Evolutionary conservation across 2,113 vertebrate species (phyloP).

Genomic region (Xenopus borealis): DNA sequence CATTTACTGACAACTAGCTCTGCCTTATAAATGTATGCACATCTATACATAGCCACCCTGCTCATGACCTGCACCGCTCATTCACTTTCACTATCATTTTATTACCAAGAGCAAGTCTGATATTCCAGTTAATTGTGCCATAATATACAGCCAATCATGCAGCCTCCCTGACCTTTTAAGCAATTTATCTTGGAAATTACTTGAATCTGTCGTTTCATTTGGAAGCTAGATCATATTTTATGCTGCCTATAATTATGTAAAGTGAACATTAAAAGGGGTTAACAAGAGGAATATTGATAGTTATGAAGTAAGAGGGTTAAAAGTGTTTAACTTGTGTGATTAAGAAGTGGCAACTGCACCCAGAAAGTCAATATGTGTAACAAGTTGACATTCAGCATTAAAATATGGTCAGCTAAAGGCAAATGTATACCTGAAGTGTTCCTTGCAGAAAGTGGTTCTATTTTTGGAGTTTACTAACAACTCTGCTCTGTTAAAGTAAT

Average conservation of each 20-base stretch:
- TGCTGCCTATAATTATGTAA: background rate
- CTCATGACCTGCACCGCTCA: background rate
- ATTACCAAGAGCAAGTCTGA: background rate
- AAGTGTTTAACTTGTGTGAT: no score
- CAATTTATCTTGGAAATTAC: background rate
- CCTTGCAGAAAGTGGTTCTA: no score
- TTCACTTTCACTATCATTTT: background rate
- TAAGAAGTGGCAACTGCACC: no score
- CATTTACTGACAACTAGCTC: background rate
- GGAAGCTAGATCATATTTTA: background rate
- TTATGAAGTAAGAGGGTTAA: background rate
- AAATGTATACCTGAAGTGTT: no score
- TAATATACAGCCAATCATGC: background rate
- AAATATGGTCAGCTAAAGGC: no score
- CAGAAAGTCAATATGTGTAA: no score
- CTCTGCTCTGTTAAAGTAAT: no score
- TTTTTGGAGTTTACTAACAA: no score
- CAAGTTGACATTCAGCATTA: no score
- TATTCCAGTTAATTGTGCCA: background rate
- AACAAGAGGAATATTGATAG: background rate
- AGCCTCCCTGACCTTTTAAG: background rate
- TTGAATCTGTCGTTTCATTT: background rate
- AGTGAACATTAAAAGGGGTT: conserved; percentile 4
- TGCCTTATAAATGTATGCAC: background rate
- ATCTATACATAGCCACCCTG: background rate